Percentiles rank a stretch among this genome's conserved stretches.
phyloP scores from a whole-genome alignment of 2,888 invertebrate genomes.

The Phyto melanocephala region DNA sequence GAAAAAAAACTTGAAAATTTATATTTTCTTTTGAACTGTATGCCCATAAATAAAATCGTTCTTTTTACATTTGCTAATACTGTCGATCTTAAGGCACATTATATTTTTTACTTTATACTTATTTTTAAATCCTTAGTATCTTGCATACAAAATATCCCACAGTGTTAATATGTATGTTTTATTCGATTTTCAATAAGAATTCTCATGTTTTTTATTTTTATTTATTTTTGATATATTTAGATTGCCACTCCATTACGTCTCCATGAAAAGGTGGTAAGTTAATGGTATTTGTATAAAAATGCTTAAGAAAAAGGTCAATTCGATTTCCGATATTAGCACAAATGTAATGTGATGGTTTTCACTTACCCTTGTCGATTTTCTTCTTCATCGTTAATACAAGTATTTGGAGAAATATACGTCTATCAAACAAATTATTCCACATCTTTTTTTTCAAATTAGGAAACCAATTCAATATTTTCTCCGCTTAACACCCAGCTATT shows the following conservation, averaged over 20 bases:
- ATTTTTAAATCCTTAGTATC: slow-evolving; percentile 55
- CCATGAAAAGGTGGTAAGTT: slow-evolving; percentile 61
- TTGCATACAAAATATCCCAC: slow-evolving; percentile 2
- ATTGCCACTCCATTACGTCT: slow-evolving; percentile 8
- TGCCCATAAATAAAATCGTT: slow-evolving; percentile 78
- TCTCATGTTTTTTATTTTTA: not conserved
- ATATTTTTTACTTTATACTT: slow-evolving; percentile 76
- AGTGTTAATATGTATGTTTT: not conserved
- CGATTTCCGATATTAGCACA: slow-evolving; percentile 52
- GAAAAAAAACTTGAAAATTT: slow-evolving; percentile 67
- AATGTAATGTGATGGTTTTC: slow-evolving; percentile 22
- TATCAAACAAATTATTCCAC: slow-evolving; percentile 22
- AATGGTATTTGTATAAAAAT: slow-evolving; percentile 58
- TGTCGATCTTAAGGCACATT: slow-evolving; percentile 66
- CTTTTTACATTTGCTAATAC: slow-evolving; percentile 67
- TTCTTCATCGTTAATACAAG: not conserved
- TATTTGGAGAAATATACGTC: slow-evolving; percentile 26
- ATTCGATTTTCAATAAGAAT: not conserved
- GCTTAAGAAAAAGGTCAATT: slow-evolving; percentile 58
- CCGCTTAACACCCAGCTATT: slow-evolving; percentile 1
- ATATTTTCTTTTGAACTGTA: slow-evolving; percentile 76
- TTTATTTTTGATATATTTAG: not conserved
- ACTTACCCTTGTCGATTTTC: not conserved
- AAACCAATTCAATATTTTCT: not conserved
- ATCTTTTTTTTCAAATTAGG: not conserved